Evolutionary conservation across 2,797 vertebrate species (phyloP).

Genomic region (Meriones psammophilus): DNA sequence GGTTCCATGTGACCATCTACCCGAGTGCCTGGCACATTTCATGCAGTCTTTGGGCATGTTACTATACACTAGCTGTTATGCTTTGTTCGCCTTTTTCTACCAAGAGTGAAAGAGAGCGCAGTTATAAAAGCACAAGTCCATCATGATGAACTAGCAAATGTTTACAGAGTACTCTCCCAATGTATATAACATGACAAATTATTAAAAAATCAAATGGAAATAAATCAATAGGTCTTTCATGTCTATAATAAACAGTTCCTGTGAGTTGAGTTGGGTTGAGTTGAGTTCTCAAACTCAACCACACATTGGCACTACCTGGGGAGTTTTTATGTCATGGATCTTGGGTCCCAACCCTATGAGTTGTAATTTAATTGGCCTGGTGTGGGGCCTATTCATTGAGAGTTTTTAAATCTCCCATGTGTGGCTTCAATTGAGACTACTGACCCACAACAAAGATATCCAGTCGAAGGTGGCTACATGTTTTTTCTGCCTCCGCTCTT

Average conservation of each 20-base stretch:
- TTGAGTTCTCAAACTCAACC: not conserved
- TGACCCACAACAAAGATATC: conserved; percentile 48
- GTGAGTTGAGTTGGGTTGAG: no score
- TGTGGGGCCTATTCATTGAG: not conserved
- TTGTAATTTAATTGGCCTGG: conserved; percentile 7
- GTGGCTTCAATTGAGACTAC: conserved; percentile 43
- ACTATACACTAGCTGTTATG: not conserved
- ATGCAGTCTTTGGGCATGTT: not conserved
- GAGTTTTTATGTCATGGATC: not conserved
- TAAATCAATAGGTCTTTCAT: not conserved
- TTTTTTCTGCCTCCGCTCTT: conserved; percentile 12
- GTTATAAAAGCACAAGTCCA: not conserved
- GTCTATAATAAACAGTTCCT: not conserved
- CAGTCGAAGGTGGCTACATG: not conserved
- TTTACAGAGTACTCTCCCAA: not conserved
- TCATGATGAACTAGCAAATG: not conserved
- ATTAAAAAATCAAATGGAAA: not conserved
- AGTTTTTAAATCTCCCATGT: conserved; percentile 13
- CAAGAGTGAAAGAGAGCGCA: not conserved
- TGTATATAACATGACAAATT: not conserved
- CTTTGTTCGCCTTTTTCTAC: conserved; percentile 18
- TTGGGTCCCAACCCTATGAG: not conserved
- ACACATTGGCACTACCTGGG: not conserved
- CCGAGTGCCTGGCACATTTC: not conserved
- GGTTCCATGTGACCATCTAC: not conserved